Evolutionary conservation across 2,888 invertebrate genomes (phyloP).

Genomic region (Perdita meconis): DNA sequence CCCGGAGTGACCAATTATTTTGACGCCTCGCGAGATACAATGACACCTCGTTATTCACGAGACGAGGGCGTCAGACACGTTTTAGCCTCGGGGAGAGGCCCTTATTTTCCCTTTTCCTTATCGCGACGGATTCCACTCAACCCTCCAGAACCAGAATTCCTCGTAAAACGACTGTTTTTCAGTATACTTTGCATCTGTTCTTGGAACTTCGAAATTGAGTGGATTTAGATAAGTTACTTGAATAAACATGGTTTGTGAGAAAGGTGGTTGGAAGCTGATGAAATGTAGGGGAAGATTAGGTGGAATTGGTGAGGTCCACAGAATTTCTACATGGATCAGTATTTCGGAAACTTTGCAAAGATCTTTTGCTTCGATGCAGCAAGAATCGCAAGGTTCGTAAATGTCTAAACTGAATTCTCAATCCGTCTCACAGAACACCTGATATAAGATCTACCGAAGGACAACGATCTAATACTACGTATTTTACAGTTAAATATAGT

Average conservation of each 20-base stretch:
- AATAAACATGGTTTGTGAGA: no score
- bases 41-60: slow-evolving; percentile 48
- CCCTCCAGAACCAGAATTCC: slow-evolving; percentile 9
- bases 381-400: background rate
- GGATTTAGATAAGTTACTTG: no score
- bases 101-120: slow-evolving; percentile 20
- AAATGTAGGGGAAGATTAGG: no score
- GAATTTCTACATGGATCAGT: no score
- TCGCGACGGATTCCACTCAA: slow-evolving; percentile 21
- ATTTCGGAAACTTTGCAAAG: no score
- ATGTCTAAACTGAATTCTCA: no score
- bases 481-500: slow-evolving; percentile 44
- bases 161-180: background rate
- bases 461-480: background rate
- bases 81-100: background rate
- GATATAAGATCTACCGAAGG: background rate
- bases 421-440: no score
- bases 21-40: slow-evolving; percentile 62
- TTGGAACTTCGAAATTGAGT: background rate
- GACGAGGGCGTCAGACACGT: slow-evolving; percentile 15
- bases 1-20: slow-evolving; percentile 65
- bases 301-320: no score
- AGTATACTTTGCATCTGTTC: slow-evolving; percentile 1
- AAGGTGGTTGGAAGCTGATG: no score
- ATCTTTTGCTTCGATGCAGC: no score